Conservation (phyloP, 2,113 vertebrate species). For the Gymnorhina tibicen region DNA sequence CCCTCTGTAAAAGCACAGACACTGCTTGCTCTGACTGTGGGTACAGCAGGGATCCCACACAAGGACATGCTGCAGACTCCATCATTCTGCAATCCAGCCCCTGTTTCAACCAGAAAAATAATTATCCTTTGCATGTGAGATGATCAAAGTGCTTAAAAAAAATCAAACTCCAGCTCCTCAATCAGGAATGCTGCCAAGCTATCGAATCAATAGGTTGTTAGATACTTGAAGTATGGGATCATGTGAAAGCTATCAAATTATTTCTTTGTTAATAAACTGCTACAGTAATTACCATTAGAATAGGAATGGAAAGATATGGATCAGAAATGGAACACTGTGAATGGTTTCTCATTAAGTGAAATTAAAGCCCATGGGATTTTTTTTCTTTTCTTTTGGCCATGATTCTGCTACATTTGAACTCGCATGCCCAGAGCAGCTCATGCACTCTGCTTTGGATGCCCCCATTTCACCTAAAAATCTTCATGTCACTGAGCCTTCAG, state of each 20-base stretch:
- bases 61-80: neutral
- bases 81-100: neutral
- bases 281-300: constrained; percentile 51
- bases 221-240: constrained; percentile 32
- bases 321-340: constrained; percentile 28
- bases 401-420: neutral
- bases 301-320: constrained; percentile 28
- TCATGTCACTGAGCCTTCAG: neutral
- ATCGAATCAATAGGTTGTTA: constrained; percentile 55
- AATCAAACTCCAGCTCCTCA: neutral
- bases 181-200: constrained; percentile 10
- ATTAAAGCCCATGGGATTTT: neutral
- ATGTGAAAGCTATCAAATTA: constrained; percentile 49
- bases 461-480: neutral
- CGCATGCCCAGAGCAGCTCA: accelerated
- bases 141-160: neutral
- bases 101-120: constrained; percentile 1
- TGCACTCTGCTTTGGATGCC: neutral
- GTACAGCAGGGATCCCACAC: neutral
- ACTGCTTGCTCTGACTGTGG: neutral
- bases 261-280: constrained; percentile 61
- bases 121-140: neutral
- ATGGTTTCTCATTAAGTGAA: constrained; percentile 49
- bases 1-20: neutral
- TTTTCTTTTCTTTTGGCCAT: neutral